Evolutionary conservation across 2,113 vertebrate genomes (phyloP), one percentile per base, ranked within the genome.

Genomic region (Isurus oxyrinchus): DNA sequence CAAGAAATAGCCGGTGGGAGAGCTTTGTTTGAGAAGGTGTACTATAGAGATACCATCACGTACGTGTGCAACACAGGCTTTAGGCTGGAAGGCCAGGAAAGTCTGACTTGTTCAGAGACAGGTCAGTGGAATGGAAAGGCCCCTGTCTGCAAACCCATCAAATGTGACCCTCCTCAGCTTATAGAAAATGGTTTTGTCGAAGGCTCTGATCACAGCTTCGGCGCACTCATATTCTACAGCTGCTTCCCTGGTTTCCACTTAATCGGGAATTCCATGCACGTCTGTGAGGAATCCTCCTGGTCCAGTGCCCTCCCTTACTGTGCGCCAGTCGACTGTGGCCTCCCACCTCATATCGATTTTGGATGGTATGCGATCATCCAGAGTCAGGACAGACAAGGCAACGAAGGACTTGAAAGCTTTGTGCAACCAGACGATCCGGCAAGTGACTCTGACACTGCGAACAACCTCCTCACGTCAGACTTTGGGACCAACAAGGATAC

Each of bases 141-240:
- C 53, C 99, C 99, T 0, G 97, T 97, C 25, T 99, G 99, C 96
- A 97, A 97, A 96, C 98, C 98, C 96, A 98, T 99, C 97, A 98
- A 98, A 95, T 99, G 99, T 97, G 97, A 97, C 0, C 98, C 98
- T 35, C 99, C 99, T 59, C 98, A 98, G 49, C 98, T 99, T 49
- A 98, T 99, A 11, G 98, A 99, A 88, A 99, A 99, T 49, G 99
- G 99, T 1, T 99, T 99, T 76, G 99, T 99, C 14, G 99, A 99
- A 97, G 99, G 99, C 49, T 98, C 98, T n/a, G 99, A 99, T 97
- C 98, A 99, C 67, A 99, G 98, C 96, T 99, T 98, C 0, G 99
- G 99, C 0, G 98, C 99, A 79, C 99, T 99, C 97, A 99, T 99
- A n/a, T 99, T 99, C 97, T 99, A 99, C 96, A 99, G 99, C 97